Evolutionary conservation across 2,888 invertebrate genomes (phyloP), one percentile per base, ranked within the genome.

Genomic region (Erebia ligea): DNA sequence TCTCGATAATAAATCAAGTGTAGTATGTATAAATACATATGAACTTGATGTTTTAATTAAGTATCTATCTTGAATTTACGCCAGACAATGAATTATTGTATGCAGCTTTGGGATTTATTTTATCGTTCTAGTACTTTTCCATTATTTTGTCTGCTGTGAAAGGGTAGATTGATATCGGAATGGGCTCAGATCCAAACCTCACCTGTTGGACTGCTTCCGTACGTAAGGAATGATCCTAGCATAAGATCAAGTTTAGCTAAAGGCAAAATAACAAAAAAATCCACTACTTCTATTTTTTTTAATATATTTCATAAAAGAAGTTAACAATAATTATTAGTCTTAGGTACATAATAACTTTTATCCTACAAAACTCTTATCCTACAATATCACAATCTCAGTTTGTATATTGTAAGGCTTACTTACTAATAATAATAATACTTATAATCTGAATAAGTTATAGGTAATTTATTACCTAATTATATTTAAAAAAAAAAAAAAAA

Each of bases 21-120:
- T 62, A 62, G 62, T 21, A 62, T 62, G 62, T 62, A 62, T 62
- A 62, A 62, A 45, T 62, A 62, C 62, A 62, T 62, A 62, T 62
- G 21, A 62, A 62, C 45, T 62, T 48, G 62, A 62, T 62, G 62
- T 62, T 48, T 62, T 62, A 62, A 62, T 62, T 62, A 62, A 48
- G 62, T 48, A 62, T 48, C 62, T 62, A 62, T 62, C 48, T 62
- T 19, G 62, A 62, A 62, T 21, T 62, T 62, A 62, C 62, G 62
- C 62, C 62, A 62, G 62, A 62, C 62, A 62, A 62, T 62, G 62
- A 45, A 21, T 62, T 62, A 62, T 62, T 62, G 19, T 62, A 62
- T 62, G 48, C 8, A 62, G 45, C 62, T 62, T 62, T 62, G 48
- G 45, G 62, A 48, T 62, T 48, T 62, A 48, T 62, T 59, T 59